Percentiles rank a stretch among this genome's conserved stretches.
These are phyloP conservation scores for Mercenaria mercenaria DNA, from an alignment of 1,140 invertebrate genomes.

Conservation along the genomic window DNA sequence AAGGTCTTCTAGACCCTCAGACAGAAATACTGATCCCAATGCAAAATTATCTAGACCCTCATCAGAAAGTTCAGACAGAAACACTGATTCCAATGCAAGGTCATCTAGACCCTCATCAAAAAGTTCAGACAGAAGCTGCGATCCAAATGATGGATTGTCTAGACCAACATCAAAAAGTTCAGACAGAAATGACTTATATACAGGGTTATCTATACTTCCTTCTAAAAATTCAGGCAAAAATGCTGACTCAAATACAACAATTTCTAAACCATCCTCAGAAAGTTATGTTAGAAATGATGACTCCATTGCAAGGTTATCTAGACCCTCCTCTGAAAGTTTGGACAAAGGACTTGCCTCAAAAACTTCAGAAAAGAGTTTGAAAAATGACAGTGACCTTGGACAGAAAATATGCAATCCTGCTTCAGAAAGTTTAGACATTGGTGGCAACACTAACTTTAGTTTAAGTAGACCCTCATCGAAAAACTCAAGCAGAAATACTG, in stretches of 20 bases:
- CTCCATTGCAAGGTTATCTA: neutral
- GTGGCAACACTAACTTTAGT: neutral
- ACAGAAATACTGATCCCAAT: neutral
- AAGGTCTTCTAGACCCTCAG: neutral
- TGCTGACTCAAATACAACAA: neutral
- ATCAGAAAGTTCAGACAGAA: neutral
- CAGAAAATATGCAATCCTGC: neutral
- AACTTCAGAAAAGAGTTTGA: neutral
- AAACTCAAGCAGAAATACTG: too few relatives aligned
- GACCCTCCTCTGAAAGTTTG: neutral
- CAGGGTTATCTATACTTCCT: neutral
- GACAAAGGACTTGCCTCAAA: neutral
- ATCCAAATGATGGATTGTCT: neutral
- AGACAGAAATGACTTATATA: neutral
- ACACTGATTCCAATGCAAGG: neutral
- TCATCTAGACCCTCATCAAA: neutral
- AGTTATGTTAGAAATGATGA: neutral
- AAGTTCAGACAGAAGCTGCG: neutral
- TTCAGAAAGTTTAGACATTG: neutral
- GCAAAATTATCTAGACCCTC: neutral
- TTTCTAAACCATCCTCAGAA: neutral
- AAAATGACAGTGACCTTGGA: neutral
- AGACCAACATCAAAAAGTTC: neutral
- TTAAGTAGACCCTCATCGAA: neutral
- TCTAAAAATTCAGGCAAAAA: neutral